Evolutionary conservation across 2,888 invertebrate species (phyloP).

Genomic region (Pollenia labialis): DNA sequence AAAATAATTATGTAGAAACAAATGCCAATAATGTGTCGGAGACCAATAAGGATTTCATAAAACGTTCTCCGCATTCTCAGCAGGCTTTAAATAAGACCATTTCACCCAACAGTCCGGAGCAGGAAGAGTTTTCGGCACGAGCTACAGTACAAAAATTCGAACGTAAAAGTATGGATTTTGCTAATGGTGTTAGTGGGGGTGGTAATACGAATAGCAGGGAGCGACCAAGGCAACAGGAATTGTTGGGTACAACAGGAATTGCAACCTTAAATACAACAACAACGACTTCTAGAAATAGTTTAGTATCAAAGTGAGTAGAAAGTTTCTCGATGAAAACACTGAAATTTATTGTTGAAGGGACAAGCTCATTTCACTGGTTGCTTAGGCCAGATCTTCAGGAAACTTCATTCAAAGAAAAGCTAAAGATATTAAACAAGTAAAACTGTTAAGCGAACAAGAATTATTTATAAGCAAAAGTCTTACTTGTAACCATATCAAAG

Average conservation of each 20-base stretch:
- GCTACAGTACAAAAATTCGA: constrained; percentile 81
- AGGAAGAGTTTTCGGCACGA: constrained; percentile 77
- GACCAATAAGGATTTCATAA: constrained; percentile 52
- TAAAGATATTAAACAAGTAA: no score
- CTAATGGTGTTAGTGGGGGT: constrained; percentile 73
- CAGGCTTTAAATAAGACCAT: constrained; percentile 62
- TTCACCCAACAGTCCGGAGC: constrained; percentile 27
- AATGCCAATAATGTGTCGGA: constrained; percentile 46
- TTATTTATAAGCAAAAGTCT: no score
- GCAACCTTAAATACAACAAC: constrained; percentile 75
- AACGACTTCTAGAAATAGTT: constrained; percentile 76
- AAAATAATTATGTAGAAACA: constrained; percentile 80
- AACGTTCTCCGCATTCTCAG: constrained; percentile 62
- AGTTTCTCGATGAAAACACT: no score
- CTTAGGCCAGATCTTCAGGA: no score
- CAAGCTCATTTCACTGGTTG: no score
- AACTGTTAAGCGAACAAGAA: no score
- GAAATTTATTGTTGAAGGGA: no score
- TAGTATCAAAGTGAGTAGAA: constrained; percentile 79
- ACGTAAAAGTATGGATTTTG: constrained; percentile 78
- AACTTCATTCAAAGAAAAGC: no score
- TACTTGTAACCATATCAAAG: no score
- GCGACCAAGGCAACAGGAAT: constrained; percentile 57
- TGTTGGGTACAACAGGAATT: constrained; percentile 41
- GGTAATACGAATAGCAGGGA: constrained; percentile 43